phyloP scores from a whole-genome alignment of 2,113 vertebrate species.

The Erpornis zantholeuca region DNA sequence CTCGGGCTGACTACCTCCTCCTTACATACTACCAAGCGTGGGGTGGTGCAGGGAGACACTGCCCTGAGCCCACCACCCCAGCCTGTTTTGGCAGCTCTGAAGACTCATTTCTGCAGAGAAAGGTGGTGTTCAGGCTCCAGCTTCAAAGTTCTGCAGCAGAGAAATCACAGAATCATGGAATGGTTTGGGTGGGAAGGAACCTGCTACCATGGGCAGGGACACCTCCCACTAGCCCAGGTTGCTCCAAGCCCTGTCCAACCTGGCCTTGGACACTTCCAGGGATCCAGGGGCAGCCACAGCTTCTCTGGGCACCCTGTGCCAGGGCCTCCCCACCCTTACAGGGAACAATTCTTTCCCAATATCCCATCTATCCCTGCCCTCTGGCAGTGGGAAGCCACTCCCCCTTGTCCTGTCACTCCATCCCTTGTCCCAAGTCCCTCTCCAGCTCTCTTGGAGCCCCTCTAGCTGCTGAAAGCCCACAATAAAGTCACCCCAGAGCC shows the following conservation, averaged over 20 bases:
- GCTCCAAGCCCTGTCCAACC: rapidly evolving
- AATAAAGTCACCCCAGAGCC: background rate
- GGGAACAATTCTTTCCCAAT: rapidly evolving
- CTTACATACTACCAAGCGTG: rapidly evolving
- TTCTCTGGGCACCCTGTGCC: background rate
- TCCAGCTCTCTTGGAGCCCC: background rate
- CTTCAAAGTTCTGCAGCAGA: background rate
- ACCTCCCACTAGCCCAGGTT: rapidly evolving
- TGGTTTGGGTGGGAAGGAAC: background rate
- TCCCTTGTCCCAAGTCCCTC: background rate
- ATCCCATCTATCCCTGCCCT: background rate
- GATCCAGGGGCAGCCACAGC: background rate
- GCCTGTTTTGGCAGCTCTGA: background rate
- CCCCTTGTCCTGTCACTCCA: background rate
- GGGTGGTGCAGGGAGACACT: background rate
- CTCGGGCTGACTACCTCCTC: background rate
- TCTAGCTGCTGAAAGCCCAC: background rate
- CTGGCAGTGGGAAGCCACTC: background rate
- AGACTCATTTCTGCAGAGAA: background rate
- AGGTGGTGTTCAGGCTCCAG: background rate
- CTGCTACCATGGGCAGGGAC: background rate
- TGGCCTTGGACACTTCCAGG: background rate
- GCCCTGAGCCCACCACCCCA: background rate
- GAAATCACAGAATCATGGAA: background rate
- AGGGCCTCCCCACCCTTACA: rapidly evolving